Percentiles rank a stretch among this genome's conserved stretches.
Evolutionary conservation across 2,888 invertebrate genomes (phyloP).

Genomic region (Pachymerium ferrugineum): DNA sequence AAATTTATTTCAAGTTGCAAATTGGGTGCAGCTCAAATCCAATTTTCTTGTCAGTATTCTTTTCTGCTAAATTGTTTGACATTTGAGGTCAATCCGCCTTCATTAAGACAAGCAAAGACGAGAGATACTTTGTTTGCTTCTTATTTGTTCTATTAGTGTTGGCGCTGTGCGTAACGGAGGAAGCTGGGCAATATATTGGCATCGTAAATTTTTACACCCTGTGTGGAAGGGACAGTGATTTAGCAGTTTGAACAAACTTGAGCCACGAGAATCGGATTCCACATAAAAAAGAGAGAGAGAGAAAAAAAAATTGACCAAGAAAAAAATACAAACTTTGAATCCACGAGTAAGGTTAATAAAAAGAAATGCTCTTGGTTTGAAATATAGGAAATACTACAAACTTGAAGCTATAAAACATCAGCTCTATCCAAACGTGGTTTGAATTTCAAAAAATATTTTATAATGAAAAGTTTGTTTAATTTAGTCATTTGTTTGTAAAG

Average conservation of each 20-base stretch:
- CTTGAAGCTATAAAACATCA: constrained; percentile 9
- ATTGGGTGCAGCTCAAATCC: no score
- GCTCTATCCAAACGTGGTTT: neutral
- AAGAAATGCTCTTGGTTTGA: neutral
- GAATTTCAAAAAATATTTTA: constrained; percentile 14
- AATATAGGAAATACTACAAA: constrained; percentile 22
- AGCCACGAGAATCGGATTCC: constrained; percentile 16
- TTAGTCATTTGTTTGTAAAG: no score
- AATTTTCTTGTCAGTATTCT: no score
- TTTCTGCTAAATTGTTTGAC: neutral
- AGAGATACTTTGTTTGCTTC: neutral
- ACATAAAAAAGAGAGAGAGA: neutral
- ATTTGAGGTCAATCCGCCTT: neutral
- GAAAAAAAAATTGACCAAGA: neutral
- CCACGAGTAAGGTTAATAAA: constrained; percentile 1
- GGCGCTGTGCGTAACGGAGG: neutral
- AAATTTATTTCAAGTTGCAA: no score
- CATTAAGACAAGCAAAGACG: neutral
- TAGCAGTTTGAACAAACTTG: constrained; percentile 27
- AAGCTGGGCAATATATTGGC: constrained; percentile 6
- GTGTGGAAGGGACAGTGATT: constrained; percentile 19
- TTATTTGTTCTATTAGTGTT: neutral
- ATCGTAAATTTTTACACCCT: constrained; percentile 23
- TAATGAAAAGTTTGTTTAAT: no score
- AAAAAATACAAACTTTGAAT: constrained; percentile 1